These are phyloP conservation scores for Montipora capricornis DNA, from an alignment of 64 coral and sea anemone species.

Conservation along the genomic window DNA sequence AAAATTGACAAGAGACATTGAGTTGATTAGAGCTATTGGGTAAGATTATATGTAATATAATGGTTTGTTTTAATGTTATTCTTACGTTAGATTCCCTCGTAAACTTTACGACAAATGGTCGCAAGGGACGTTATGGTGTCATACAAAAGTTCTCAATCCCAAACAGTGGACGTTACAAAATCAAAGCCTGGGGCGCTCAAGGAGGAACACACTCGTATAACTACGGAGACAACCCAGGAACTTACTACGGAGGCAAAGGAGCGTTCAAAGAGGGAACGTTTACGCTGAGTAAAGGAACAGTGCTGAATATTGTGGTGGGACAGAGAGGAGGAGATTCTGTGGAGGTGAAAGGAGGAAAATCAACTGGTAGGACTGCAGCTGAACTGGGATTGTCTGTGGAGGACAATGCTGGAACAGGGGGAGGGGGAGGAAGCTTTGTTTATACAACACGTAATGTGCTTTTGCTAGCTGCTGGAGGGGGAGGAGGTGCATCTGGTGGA, in stretches of 20 bases:
- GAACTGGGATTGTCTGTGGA: conserved; percentile 9
- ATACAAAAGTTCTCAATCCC: conserved; percentile 37
- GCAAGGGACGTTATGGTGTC: neutral
- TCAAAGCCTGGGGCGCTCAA: neutral
- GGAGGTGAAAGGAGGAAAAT: conserved; percentile 8
- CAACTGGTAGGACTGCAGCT: conserved; percentile 53
- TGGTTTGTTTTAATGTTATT: no score
- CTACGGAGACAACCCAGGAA: conserved; percentile 17
- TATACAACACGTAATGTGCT: neutral
- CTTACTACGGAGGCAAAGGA: conserved; percentile 25
- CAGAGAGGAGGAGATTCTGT: no score
- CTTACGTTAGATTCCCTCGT: neutral
- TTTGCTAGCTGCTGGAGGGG: conserved; percentile 33
- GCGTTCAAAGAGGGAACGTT: conserved; percentile 6
- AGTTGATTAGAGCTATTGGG: no score
- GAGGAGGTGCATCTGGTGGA: conserved; percentile 26
- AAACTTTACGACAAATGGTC: neutral
- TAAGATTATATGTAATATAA: no score
- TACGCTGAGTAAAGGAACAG: conserved; percentile 22
- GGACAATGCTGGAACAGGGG: no score
- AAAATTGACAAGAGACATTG: no score
- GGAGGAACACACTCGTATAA: neutral
- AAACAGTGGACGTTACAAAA: conserved; percentile 9
- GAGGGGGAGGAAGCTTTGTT: no score
- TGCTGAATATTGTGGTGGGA: no score